Base-by-base conservation (phyloP, 30 jellyfish, hydroid and myxozoan genomes). In the Catostylus mosaicus region DNA sequence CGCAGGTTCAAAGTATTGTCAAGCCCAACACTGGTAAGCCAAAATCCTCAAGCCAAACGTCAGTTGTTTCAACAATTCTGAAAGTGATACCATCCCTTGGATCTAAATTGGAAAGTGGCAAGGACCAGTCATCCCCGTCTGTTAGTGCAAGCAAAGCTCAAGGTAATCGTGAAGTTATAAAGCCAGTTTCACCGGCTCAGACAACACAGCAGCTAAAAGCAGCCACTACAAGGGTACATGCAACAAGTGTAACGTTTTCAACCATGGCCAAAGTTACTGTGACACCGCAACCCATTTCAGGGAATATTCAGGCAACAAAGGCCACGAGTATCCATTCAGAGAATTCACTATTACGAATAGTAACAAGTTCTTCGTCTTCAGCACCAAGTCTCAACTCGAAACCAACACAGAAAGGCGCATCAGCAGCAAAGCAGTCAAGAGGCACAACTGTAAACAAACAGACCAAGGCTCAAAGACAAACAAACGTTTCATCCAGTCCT, bases 31-130 rank as follows among this genome's bases (percentile, higher is more conserved):
- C 43, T 18, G 86, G 60, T 6, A 75, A 51, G 45, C 86, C 40
- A 19, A 57, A 62, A 68, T n/a, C 77, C 6, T 45, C 64, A 27
- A 60, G 65, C 32, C 68, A 76, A 20, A 76, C 88, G 30, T 76
- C 88, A 3, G 88, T 76, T 60, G 88, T 76, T 33, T 76, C 88
- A 9, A 76, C 88, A 14, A 56, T 76, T 12, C 70, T 76, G 68
- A 57, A 59, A 40, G 88, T 76, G 30, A 76, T 76, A 32, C 88
- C 88, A 1, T 76, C 88, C 45, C 77, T 76, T 60, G 78, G 75
- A 46, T 32, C 65, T 16, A 75, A 75, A 35, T n/a, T 75, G 4
- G 86, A 56, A 14, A 33, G 37, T 52, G 73, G 30, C 19, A 10
- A 22, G 33, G 88, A 76, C 26, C 34, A 54, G 12, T 8, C 66